Evolutionary conservation across 2,113 vertebrate species (phyloP).

Genomic region (Laticauda laticaudata): DNA sequence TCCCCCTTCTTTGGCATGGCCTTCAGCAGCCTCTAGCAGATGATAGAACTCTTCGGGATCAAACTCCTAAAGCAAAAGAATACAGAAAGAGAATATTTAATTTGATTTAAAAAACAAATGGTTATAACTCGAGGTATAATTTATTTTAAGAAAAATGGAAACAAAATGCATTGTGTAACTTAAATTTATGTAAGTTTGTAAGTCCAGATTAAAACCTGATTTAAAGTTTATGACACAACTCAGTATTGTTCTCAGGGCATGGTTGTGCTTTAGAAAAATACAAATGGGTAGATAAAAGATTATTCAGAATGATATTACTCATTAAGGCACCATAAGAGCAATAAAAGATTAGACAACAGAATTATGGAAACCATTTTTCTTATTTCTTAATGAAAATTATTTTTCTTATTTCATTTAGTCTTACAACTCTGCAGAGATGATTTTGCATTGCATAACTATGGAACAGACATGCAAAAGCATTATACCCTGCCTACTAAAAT

Average conservation of each 20-base stretch:
- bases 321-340: neutral
- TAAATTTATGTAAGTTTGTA: neutral
- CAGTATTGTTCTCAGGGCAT: neutral
- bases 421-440: neutral
- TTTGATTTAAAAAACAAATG: conserved; percentile 8
- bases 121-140: neutral
- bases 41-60: conserved; percentile 98
- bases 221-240: neutral
- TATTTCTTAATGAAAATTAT: neutral
- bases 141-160: neutral
- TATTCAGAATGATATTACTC: neutral
- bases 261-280: neutral
- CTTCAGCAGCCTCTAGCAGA: conserved; percentile 94
- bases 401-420: neutral
- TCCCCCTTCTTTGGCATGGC: conserved; percentile 96
- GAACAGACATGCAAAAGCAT: neutral
- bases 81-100: conserved; percentile 36
- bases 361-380: neutral
- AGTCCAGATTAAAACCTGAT: neutral
- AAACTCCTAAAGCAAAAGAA: conserved; percentile 82
- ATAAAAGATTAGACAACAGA: neutral
- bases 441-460: neutral
- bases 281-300: neutral
- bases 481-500: neutral
- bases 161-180: neutral